phyloP scores from a whole-genome alignment of 2,113 vertebrate genomes.

The Stomatorhinus ivindoensis region DNA sequence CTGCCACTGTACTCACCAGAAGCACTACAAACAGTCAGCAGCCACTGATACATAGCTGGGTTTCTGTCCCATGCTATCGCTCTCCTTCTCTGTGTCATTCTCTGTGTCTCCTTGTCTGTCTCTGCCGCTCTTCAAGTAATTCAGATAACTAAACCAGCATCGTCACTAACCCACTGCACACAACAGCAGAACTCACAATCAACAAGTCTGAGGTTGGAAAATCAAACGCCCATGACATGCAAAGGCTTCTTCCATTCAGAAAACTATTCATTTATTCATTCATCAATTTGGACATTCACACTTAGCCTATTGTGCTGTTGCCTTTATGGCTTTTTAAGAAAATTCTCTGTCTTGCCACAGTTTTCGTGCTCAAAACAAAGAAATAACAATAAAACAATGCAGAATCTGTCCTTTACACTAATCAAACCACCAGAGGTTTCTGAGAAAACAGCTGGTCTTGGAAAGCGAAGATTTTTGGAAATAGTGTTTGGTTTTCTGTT shows the following conservation, averaged over 20 bases:
- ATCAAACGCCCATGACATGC: neutral
- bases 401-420: neutral
- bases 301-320: neutral
- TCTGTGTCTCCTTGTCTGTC: neutral
- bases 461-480: neutral
- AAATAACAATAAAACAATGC: neutral
- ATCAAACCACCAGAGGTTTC: neutral
- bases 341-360: neutral
- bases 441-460: neutral
- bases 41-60: neutral
- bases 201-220: neutral
- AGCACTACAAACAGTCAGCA: neutral
- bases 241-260: neutral
- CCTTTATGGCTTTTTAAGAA: neutral
- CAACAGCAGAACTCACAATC: neutral
- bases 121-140: neutral
- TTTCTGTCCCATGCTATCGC: neutral
- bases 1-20: neutral
- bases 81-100: neutral
- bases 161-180: neutral
- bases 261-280: neutral
- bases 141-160: neutral
- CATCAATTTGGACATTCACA: neutral
- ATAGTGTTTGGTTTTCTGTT: neutral
- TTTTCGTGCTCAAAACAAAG: neutral